Conservation (phyloP, 2,888 invertebrate species). For the Danaus chrysippus region DNA sequence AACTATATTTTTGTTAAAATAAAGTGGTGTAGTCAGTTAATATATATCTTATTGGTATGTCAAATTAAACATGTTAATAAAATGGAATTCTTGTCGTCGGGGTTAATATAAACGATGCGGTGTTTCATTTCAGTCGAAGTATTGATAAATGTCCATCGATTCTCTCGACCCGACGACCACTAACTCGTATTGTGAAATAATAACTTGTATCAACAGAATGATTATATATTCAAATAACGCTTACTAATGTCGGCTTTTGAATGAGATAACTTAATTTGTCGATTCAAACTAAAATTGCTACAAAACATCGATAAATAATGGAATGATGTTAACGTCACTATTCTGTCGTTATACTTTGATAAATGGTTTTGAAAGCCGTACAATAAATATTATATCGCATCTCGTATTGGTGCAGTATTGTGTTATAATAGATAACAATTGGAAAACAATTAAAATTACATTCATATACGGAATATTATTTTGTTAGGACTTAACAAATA, state of each 20-base stretch:
- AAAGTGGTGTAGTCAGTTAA: too few species aligned
- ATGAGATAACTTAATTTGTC: slow-evolving; percentile 5
- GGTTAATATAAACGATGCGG: background rate
- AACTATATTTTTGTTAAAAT: too few species aligned
- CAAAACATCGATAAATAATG: background rate
- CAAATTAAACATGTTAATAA: too few species aligned
- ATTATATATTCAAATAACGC: background rate
- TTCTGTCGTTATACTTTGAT: background rate
- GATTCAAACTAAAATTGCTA: background rate
- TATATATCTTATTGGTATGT: too few species aligned
- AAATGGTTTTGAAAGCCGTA: background rate
- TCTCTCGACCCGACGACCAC: background rate
- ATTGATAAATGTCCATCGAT: background rate
- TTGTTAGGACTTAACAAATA: too few species aligned
- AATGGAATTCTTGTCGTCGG: too few species aligned
- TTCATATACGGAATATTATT: too few species aligned
- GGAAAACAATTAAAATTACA: too few species aligned
- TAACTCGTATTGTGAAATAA: background rate
- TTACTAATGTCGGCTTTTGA: background rate
- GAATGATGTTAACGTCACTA: background rate
- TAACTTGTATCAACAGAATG: background rate
- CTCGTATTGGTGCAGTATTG: too few species aligned
- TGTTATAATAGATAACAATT: too few species aligned
- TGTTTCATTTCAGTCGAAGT: background rate
- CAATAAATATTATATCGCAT: background rate